Percentiles rank a stretch among this genome's conserved stretches.
Evolutionary conservation across 2,888 invertebrate genomes (phyloP).

Genomic region (Campoplex nolae): DNA sequence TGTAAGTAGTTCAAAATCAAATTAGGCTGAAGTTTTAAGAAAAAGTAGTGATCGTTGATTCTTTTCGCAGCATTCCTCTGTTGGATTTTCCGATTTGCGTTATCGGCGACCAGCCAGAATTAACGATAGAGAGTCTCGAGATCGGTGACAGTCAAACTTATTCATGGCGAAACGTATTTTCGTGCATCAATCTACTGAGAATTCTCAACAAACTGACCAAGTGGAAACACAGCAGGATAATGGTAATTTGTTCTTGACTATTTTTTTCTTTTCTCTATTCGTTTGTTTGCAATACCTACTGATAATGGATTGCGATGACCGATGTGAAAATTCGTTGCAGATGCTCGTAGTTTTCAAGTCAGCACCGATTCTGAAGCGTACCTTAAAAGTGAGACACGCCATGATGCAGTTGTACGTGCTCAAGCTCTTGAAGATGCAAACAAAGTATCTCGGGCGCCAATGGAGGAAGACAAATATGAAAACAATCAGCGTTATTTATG

Average conservation of each 20-base stretch:
- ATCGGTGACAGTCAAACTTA: constrained; percentile 94
- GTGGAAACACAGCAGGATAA: constrained; percentile 99
- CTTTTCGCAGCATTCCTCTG: constrained; percentile 90
- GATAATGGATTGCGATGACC: neutral
- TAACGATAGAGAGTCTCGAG: constrained; percentile 96
- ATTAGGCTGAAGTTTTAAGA: neutral
- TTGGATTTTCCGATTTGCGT: constrained; percentile 98
- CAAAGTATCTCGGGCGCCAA: constrained; percentile 98
- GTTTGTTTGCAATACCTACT: neutral
- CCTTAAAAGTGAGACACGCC: constrained; percentile 97
- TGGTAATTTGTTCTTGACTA: constrained; percentile 85
- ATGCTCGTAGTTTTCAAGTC: constrained; percentile 99
- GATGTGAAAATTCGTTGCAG: constrained; percentile 73
- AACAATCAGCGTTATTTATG: constrained; percentile 99
- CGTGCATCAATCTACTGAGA: constrained; percentile 97
- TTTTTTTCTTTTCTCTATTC: constrained; percentile 1
- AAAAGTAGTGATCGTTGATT: neutral
- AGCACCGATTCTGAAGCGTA: constrained; percentile 98
- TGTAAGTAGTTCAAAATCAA: constrained; percentile 84
- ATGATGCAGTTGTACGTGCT: constrained; percentile 99
- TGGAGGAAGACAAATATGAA: constrained; percentile 99
- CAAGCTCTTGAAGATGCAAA: constrained; percentile 99
- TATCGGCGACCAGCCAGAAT: constrained; percentile 96
- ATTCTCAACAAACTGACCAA: constrained; percentile 99
- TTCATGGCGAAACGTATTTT: constrained; percentile 99